These are phyloP conservation scores for Caenorhabditis tropicalis DNA, from an alignment of 1,140 invertebrate genomes.

Conservation along the genomic window DNA sequence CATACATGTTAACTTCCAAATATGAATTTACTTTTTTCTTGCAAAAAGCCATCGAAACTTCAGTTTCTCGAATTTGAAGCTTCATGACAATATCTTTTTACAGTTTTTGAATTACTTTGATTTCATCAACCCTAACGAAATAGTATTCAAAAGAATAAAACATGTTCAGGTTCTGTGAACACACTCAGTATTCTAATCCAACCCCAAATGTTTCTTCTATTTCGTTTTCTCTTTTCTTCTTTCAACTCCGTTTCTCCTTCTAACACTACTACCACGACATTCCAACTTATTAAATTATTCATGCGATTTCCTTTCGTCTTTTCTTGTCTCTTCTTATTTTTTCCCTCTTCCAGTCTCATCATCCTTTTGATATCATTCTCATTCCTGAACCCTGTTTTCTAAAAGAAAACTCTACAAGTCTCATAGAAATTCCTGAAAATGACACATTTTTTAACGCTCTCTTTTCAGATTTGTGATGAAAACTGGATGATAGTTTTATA, in stretches of 20 bases:
- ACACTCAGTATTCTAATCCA: no score
- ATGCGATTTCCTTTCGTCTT: background rate
- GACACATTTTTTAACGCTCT: background rate
- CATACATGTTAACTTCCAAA: no score
- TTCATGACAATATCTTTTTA: no score
- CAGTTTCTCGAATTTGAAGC: no score
- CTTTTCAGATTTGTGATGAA: conserved; percentile 31
- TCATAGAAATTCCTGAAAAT: background rate
- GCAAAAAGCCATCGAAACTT: no score
- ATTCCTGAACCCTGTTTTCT: background rate
- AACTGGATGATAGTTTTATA: conserved; percentile 29
- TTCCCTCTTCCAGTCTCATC: background rate
- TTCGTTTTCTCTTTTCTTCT: background rate
- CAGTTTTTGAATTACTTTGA: no score
- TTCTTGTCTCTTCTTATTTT: background rate
- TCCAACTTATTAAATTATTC: conserved; percentile 36
- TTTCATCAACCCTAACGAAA: no score
- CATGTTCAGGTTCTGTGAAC: no score
- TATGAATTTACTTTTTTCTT: no score
- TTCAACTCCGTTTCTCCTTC: background rate
- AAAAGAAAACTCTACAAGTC: no score
- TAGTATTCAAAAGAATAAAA: no score
- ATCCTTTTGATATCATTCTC: conserved; percentile 10
- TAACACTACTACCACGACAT: background rate
- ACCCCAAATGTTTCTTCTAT: no score